Percentiles rank a stretch among this genome's conserved stretches.
phyloP scores from a whole-genome alignment of 2,797 vertebrate species.

The Coluber constrictor region DNA sequence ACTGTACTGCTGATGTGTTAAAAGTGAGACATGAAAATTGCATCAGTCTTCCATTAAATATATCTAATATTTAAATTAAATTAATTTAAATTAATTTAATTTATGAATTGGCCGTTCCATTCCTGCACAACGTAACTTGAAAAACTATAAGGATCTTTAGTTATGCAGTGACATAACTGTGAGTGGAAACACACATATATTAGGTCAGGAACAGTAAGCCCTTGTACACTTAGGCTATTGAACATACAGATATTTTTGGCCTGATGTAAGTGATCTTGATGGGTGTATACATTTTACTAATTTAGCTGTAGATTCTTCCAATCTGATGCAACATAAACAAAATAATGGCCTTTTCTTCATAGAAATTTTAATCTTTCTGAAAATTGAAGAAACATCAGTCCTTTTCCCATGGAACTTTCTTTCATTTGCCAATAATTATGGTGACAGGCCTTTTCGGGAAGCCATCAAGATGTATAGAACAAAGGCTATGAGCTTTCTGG shows the following conservation, averaged over 20 bases:
- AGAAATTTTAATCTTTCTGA: background rate
- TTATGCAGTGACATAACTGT: background rate
- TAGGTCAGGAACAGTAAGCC: too few species aligned
- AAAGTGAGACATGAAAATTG: background rate
- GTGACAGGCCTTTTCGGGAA: background rate
- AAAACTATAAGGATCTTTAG: background rate
- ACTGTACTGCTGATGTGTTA: background rate
- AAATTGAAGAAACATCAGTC: background rate
- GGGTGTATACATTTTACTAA: background rate
- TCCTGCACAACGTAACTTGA: background rate
- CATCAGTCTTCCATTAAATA: background rate
- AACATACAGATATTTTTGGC: background rate
- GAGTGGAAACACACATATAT: background rate
- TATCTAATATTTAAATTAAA: background rate
- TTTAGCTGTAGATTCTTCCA: background rate
- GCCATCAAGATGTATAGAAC: background rate
- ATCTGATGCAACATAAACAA: background rate
- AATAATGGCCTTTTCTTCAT: background rate
- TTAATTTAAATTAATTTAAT: background rate
- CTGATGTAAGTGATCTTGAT: background rate
- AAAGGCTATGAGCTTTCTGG: background rate
- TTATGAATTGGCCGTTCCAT: background rate
- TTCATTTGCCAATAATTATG: background rate
- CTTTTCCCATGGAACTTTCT: background rate
- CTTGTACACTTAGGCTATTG: background rate